Conservation (phyloP, 2,113 vertebrate species). For the Lasiurus cinereus region DNA sequence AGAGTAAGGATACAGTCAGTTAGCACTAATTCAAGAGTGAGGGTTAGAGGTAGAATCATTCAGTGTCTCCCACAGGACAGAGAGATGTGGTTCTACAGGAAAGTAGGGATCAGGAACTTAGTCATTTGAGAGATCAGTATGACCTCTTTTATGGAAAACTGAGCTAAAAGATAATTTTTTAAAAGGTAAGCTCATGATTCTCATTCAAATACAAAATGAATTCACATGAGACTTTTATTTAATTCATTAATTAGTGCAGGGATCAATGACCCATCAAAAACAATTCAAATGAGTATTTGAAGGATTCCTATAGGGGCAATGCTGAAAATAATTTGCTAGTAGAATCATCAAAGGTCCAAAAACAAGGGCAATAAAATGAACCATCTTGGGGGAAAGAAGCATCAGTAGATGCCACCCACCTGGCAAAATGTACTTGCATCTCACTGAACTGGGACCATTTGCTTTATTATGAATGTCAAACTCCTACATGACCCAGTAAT, state of each 20-base stretch:
- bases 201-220: slow-evolving; percentile 4
- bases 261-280: not conserved
- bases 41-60: not conserved
- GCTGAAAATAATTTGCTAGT: not conserved
- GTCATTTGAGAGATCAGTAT: not conserved
- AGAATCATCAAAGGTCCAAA: not conserved
- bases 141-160: not conserved
- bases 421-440: not conserved
- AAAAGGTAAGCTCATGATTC: not conserved
- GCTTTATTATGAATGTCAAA: not conserved
- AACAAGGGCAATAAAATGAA: not conserved
- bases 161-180: not conserved
- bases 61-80: not conserved
- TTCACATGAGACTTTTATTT: slow-evolving; percentile 23
- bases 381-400: not conserved
- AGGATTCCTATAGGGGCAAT: not conserved
- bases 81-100: not conserved
- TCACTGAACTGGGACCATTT: not conserved
- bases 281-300: not conserved
- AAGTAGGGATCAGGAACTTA: not conserved
- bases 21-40: not conserved
- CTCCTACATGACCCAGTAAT: not conserved
- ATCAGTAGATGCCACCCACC: not conserved
- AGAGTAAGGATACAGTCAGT: not conserved
- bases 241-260: not conserved